A percentile compares a stretch with the other conserved stretches of the same genome.
Evolutionary conservation across 2,888 invertebrate species (phyloP).

Genomic region (Rhagophthalmus giganteus): DNA sequence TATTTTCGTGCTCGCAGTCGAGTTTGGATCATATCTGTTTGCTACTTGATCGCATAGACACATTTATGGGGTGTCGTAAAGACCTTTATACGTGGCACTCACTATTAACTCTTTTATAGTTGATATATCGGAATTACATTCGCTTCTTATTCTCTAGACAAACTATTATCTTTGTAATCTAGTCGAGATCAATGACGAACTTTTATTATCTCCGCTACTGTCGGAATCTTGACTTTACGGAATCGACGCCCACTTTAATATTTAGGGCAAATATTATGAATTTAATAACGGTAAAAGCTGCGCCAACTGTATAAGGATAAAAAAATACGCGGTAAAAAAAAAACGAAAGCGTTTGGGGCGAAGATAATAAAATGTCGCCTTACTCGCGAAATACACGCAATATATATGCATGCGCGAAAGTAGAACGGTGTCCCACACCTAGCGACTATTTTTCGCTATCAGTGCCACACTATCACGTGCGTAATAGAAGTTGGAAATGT

Average conservation of each 20-base stretch:
- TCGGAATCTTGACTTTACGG: too few relatives aligned
- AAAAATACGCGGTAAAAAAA: neutral
- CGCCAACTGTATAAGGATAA: neutral
- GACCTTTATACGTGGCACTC: too few relatives aligned
- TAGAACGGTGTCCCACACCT: slow-evolving; percentile 36
- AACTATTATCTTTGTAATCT: too few relatives aligned
- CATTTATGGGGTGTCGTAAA: too few relatives aligned
- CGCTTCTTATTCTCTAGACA: too few relatives aligned
- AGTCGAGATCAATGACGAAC: too few relatives aligned
- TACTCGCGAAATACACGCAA: slow-evolving; percentile 35
- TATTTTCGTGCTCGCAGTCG: too few relatives aligned
- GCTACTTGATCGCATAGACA: too few relatives aligned
- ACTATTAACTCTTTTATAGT: too few relatives aligned
- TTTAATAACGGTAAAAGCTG: slow-evolving; percentile 4
- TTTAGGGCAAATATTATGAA: slow-evolving; percentile 1
- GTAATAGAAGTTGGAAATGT: slow-evolving; percentile 37
- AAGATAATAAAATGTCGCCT: slow-evolving; percentile 17
- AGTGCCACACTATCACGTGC: slow-evolving; percentile 37
- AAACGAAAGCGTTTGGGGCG: neutral
- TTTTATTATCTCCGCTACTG: neutral
- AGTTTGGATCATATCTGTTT: too few relatives aligned
- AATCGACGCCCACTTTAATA: too few relatives aligned
- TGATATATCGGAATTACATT: too few relatives aligned
- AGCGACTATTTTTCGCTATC: slow-evolving; percentile 42
- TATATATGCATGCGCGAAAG: slow-evolving; percentile 43